Conservation (phyloP, 1,140 invertebrate species). For the Sarcophaga bullata region DNA sequence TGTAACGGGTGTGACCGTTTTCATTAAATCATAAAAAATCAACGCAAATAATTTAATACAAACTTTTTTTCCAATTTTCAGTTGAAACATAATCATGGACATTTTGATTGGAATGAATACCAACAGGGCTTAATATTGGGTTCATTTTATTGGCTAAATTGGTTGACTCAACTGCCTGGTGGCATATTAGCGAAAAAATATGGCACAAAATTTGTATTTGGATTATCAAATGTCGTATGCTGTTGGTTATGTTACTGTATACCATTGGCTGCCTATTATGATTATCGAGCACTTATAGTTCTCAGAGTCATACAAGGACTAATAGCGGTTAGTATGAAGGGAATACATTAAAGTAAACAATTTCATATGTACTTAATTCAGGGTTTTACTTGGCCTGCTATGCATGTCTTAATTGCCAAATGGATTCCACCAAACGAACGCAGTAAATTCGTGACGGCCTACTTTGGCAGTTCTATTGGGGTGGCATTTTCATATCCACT, state of each 20-base stretch:
- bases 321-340: constrained; percentile 71
- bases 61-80: neutral
- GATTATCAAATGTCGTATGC: constrained; percentile 75
- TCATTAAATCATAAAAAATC: too few species aligned
- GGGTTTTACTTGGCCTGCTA: constrained; percentile 84
- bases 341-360: neutral
- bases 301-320: constrained; percentile 79
- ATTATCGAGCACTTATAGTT: constrained; percentile 72
- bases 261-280: constrained; percentile 72
- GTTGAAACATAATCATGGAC: constrained; percentile 47
- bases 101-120: constrained; percentile 75
- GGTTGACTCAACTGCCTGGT: constrained; percentile 78
- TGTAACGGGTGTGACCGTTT: too few species aligned
- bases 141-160: constrained; percentile 80
- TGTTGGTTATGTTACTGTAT: constrained; percentile 77
- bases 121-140: constrained; percentile 76
- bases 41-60: too few species aligned
- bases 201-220: constrained; percentile 78
- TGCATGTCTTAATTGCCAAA: constrained; percentile 80
- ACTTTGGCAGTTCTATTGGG: constrained; percentile 75
- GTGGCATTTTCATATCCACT: constrained; percentile 76
- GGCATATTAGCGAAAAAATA: constrained; percentile 77
- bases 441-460: constrained; percentile 78
- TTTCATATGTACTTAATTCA: constrained; percentile 56
- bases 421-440: constrained; percentile 87